These are phyloP conservation scores for Diploscapter pachys DNA, from an alignment of 1,140 invertebrate species.

Conservation along the genomic window DNA sequence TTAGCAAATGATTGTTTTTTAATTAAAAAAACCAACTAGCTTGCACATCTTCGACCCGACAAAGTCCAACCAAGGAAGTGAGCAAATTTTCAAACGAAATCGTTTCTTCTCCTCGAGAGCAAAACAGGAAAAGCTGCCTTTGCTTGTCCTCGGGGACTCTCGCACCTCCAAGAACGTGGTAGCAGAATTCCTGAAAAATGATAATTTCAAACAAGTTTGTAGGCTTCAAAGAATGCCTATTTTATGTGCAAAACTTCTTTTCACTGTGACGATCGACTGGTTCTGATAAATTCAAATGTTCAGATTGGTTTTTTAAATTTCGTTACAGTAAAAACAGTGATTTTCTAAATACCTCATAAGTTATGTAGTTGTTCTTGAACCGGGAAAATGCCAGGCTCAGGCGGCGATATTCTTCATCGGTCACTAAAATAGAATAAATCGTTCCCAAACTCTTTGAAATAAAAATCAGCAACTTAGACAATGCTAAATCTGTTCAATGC, in stretches of 20 bases:
- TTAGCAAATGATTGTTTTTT: background rate
- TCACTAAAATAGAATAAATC: constrained; percentile 9
- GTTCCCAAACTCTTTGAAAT: no score
- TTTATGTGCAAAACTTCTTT: no score
- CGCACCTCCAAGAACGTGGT: constrained; percentile 26
- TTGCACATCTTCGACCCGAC: constrained; percentile 28
- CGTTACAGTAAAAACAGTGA: background rate
- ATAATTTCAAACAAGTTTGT: background rate
- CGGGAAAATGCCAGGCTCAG: constrained; percentile 13
- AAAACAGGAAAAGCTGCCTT: constrained; percentile 21
- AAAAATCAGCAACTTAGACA: no score
- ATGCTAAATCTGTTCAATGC: no score
- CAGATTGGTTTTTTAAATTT: background rate
- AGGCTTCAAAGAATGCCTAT: background rate
- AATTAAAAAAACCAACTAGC: constrained; percentile 7
- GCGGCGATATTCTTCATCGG: constrained; percentile 23
- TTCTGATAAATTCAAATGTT: background rate
- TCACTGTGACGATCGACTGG: no score
- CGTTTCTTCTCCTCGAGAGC: constrained; percentile 13
- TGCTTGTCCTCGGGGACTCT: constrained; percentile 23
- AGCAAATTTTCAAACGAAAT: constrained; percentile 30
- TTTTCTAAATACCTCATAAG: constrained; percentile 15
- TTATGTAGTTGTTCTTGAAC: constrained; percentile 21
- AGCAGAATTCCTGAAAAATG: constrained; percentile 21
- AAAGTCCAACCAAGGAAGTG: constrained; percentile 30